Percentiles rank a stretch among this genome's conserved stretches.
These are phyloP conservation scores for Sinocyclocheilus rhinocerous DNA, from an alignment of 2,113 vertebrate species.

Conservation along the genomic window DNA sequence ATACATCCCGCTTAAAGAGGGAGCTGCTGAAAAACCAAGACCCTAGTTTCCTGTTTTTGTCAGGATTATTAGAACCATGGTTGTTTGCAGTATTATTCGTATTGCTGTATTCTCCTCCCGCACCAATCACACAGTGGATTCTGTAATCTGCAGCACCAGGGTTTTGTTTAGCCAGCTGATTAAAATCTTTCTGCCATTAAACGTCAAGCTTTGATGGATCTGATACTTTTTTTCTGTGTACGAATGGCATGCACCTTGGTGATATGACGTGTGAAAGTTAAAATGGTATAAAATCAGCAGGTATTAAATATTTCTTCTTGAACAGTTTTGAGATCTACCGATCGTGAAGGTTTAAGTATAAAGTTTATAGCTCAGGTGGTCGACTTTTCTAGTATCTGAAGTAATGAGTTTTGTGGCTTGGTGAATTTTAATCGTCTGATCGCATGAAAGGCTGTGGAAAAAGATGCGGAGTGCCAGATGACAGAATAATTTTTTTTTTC, in stretches of 20 bases:
- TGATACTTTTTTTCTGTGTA: background rate
- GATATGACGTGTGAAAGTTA: constrained; percentile 40
- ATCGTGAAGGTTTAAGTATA: constrained; percentile 9
- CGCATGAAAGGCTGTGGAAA: constrained; percentile 55
- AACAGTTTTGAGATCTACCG: constrained; percentile 34
- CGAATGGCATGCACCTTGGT: constrained; percentile 9
- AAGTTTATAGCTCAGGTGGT: constrained; percentile 57
- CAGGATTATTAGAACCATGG: constrained; percentile 1
- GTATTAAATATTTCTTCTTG: constrained; percentile 47
- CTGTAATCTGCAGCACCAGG: constrained; percentile 20
- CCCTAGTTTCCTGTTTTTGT: background rate
- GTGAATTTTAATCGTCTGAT: constrained; percentile 52
- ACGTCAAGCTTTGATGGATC: constrained; percentile 8
- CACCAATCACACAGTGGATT: background rate
- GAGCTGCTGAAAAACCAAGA: background rate
- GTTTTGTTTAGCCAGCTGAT: constrained; percentile 33
- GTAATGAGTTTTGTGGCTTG: constrained; percentile 47
- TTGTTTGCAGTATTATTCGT: constrained; percentile 14
- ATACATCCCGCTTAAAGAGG: background rate
- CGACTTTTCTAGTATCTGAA: constrained; percentile 44
- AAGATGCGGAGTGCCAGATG: constrained; percentile 48
- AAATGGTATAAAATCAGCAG: constrained; percentile 47
- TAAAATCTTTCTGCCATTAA: constrained; percentile 42
- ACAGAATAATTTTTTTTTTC: background rate
- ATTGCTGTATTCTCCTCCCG: background rate